Evolutionary conservation across 2,113 vertebrate species (phyloP), one percentile per base, ranked within the genome.

Genomic region (Ciconia boyciana): DNA sequence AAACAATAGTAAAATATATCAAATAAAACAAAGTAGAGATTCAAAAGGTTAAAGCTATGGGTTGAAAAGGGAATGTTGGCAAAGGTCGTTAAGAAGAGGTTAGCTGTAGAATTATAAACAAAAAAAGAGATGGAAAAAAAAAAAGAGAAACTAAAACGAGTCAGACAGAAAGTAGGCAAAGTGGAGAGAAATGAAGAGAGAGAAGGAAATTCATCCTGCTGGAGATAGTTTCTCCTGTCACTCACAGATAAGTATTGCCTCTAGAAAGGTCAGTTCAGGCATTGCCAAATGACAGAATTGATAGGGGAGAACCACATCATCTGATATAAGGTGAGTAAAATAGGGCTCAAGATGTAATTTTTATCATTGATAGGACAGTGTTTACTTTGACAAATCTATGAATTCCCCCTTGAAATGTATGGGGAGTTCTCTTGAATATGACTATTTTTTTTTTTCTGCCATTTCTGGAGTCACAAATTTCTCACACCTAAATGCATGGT

Each of bases 231-330:
- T 97, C 94, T 96, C 34, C 92, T 97, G 97, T 97, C 96, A 96
- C 66, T 97, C 94, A 96, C 72, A 95, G 70, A 43, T 94, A 95
- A 96, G 89, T 92, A 96, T 97, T 96, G 94, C 92, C 95, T 95
- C 96, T 97, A 92, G 96, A 97, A 97, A 97, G 96, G 96, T 97
- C 94, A 97, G 83, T 97, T 93, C 89, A 96, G 95, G 96, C 85
- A 94, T 93, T 90, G 92, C 94, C 88, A 92, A 95, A 87, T 96
- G 97, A 94, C 95, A 96, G 82, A 96, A 96, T 62, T 96, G 91
- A 95, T 95, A 97, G 96, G 87, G 81, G 60, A 89, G 70, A 93
- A 80, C 88, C 89, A 78, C 94, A 96, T 97, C 93, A 93, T 92
- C 62, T 87, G 87, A 90, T 94, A 51, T 26, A 81, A 83, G 87